These are phyloP conservation scores for Eubasilissa splendida DNA, from an alignment of 2,888 invertebrate species.

Conservation along the genomic window DNA sequence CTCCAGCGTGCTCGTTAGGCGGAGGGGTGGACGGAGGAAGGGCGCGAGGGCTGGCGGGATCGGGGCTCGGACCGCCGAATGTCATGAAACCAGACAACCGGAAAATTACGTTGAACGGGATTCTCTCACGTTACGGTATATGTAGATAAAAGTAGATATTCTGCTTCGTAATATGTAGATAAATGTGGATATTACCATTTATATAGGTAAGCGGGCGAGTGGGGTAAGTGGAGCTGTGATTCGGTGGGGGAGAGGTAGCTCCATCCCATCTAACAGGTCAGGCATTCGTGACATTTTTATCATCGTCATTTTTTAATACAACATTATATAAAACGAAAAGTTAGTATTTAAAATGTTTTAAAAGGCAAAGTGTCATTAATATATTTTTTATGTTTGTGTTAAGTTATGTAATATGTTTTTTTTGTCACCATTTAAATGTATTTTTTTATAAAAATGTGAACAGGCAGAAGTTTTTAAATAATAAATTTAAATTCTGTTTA, in stretches of 20 bases:
- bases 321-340: no score
- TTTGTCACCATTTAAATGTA: no score
- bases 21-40: conserved; percentile 4
- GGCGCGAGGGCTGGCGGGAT: conserved; percentile 29
- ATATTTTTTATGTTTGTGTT: no score
- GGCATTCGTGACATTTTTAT: conserved; percentile 2
- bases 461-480: no score
- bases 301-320: no score
- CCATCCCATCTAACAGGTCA: conserved; percentile 21
- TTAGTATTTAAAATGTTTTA: no score
- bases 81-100: conserved; percentile 59
- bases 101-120: conserved; percentile 59
- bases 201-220: conserved; percentile 53
- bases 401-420: no score
- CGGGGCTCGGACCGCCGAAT: conserved; percentile 53
- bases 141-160: conserved; percentile 56
- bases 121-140: conserved; percentile 53
- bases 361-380: no score
- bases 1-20: conserved; percentile 56
- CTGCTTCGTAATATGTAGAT: conserved; percentile 49
- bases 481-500: no score
- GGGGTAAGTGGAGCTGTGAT: conserved; percentile 19
- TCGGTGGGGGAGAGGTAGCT: conserved; percentile 18
- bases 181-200: conserved; percentile 58
- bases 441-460: no score